Conservation (phyloP, 1,140 invertebrate genomes). For the Hermetia illucens region DNA sequence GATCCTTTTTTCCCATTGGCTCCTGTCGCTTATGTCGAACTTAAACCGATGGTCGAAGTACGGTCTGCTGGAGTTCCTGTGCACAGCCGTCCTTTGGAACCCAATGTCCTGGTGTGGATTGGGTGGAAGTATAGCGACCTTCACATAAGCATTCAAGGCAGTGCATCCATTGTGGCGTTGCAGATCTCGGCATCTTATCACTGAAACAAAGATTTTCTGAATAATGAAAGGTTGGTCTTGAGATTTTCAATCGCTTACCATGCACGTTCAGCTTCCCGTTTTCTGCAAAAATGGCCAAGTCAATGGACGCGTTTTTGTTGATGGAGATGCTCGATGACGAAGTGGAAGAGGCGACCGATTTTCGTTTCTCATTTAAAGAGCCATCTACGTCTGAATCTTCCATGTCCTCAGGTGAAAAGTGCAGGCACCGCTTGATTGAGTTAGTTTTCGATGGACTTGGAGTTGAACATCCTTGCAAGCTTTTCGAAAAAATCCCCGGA, state of each 20-base stretch:
- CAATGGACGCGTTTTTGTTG: slow-evolving; percentile 15
- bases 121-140: slow-evolving; percentile 12
- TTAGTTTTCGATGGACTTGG: slow-evolving; percentile 8
- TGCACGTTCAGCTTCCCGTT: slow-evolving; percentile 26
- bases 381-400: slow-evolving; percentile 10
- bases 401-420: slow-evolving; percentile 17
- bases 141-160: slow-evolving; percentile 36
- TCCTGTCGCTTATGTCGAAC: slow-evolving; percentile 17
- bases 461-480: slow-evolving; percentile 5
- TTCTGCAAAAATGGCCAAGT: slow-evolving; percentile 17
- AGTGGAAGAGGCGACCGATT: slow-evolving; percentile 16
- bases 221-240: too few species aligned
- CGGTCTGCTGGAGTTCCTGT: slow-evolving; percentile 33
- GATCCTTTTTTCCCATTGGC: slow-evolving; percentile 15
- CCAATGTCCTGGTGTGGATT: slow-evolving; percentile 11
- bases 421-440: slow-evolving; percentile 23
- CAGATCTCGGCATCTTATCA: slow-evolving; percentile 33
- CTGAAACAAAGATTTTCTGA: slow-evolving; percentile 17
- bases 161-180: slow-evolving; percentile 25
- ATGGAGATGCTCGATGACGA: slow-evolving; percentile 4
- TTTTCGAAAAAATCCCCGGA: background rate
- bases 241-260: slow-evolving; percentile 23
- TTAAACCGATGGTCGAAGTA: slow-evolving; percentile 35
- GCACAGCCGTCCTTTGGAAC: slow-evolving; percentile 35
- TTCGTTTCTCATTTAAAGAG: slow-evolving; percentile 16